These are phyloP conservation scores for Desmodus rotundus DNA, from an alignment of 2,113 vertebrate genomes.

Conservation along the genomic window DNA sequence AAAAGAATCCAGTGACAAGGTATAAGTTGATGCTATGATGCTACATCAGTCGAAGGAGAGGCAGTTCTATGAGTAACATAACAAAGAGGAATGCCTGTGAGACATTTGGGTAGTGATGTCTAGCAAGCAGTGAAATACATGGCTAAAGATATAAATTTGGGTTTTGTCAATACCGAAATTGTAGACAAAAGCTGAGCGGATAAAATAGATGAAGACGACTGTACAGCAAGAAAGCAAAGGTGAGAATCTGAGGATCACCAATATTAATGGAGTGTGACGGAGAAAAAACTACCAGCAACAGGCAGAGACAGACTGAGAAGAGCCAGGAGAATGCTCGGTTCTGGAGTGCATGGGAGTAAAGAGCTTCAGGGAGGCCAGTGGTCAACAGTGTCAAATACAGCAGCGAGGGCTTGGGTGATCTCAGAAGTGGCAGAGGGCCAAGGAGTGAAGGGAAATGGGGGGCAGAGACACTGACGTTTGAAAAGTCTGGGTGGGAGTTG, in stretches of 20 bases:
- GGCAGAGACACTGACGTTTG: background rate
- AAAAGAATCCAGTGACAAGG: background rate
- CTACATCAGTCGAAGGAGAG: background rate
- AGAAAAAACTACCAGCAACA: background rate
- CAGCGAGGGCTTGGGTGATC: background rate
- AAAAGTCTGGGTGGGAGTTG: background rate
- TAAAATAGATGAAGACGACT: background rate
- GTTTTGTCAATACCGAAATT: background rate
- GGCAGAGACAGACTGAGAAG: background rate
- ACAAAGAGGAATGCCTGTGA: background rate
- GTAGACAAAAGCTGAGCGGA: background rate
- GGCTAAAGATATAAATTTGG: background rate
- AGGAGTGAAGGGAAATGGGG: background rate
- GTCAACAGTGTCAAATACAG: background rate
- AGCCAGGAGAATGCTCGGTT: background rate
- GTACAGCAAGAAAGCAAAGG: background rate
- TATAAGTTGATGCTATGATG: background rate
- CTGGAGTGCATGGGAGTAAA: background rate
- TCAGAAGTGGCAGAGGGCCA: background rate
- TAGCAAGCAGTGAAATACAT: background rate
- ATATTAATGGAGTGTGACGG: no score
- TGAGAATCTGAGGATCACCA: background rate
- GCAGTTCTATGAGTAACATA: background rate
- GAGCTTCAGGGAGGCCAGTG: background rate
- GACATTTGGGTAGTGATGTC: background rate